A percentile compares a stretch with the other conserved stretches of the same genome.
These are phyloP conservation scores for Strigamia maritima DNA, from an alignment of 2,888 invertebrate genomes.

Conservation along the genomic window DNA sequence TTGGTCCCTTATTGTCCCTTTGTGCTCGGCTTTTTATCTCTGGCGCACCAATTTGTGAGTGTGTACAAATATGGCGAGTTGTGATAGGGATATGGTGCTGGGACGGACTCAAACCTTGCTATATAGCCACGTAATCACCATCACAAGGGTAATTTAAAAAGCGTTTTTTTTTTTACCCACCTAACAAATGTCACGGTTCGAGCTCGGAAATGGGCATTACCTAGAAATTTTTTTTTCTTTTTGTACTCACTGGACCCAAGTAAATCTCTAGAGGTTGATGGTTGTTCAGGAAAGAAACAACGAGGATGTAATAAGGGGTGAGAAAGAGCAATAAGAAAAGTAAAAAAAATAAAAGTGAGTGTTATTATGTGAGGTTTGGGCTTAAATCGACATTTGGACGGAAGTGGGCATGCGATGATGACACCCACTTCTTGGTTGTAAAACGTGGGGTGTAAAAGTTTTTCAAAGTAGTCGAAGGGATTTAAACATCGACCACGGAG, in stretches of 20 bases:
- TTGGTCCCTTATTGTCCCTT: slow-evolving; percentile 30
- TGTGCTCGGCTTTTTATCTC: slow-evolving; percentile 20
- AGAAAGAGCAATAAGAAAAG: slow-evolving; percentile 36
- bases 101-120: slow-evolving; percentile 18
- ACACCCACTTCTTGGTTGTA: slow-evolving; percentile 32
- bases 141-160: slow-evolving; percentile 31
- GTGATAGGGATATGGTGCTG: background rate
- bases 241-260: slow-evolving; percentile 16
- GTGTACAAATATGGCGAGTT: slow-evolving; percentile 32
- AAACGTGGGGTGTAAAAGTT: slow-evolving; percentile 33
- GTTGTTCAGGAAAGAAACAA: slow-evolving; percentile 34
- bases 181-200: slow-evolving; percentile 29
- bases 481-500: slow-evolving; percentile 18
- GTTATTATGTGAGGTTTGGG: slow-evolving; percentile 34
- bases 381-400: slow-evolving; percentile 34
- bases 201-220: slow-evolving; percentile 28
- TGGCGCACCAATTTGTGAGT: slow-evolving; percentile 25
- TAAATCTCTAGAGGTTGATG: slow-evolving; percentile 34
- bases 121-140: slow-evolving; percentile 31
- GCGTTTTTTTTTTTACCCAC: slow-evolving; percentile 22
- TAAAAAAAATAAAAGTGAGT: slow-evolving; percentile 35
- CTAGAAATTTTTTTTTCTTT: slow-evolving; percentile 21
- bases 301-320: slow-evolving; percentile 37
- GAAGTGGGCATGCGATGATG: slow-evolving; percentile 30
- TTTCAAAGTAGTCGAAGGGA: slow-evolving; percentile 29